Evolutionary conservation across 1,140 invertebrate genomes (phyloP), one percentile per base, ranked within the genome.

Genomic region (Achroia grisella): DNA sequence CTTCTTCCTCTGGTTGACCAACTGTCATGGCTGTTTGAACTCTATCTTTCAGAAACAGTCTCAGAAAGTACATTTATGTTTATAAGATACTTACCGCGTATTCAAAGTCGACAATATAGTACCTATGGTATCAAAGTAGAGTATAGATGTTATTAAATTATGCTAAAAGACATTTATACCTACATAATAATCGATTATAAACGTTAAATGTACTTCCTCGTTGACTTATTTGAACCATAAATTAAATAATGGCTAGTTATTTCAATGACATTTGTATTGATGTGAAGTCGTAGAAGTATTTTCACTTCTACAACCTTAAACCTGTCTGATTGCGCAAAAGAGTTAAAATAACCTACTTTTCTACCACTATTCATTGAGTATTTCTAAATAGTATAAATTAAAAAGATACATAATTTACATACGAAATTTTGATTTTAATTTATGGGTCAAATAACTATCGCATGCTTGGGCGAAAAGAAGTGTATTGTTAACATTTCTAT

Each of bases 401-500:
- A 23, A 23, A 2, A 23, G 17, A 3, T 3, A 23, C 17, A 23
- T 3, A 23, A 23, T 23, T 23, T 23, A 1, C 2, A 8, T 11
- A 34, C 10, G n/a, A 15, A 17, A 10, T 12, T 15, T 37, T 2
- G 2, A 14, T 15, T 17, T 5, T 3, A n/a, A 37, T 3, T 10
- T 67, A 49, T 78, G 76, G 76, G 79, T 77, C 69, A 72, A 78
- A 58, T 62, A 77, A 63, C 41, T 54, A 28, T 46, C 68, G 80
- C 80, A 82, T 85, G 80, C 66, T 72, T 77, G 65, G 71, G 79
- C 79, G 78, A 81, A 80, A 81, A 79, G 78, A 84, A 77, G 73
- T 81, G 74, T 84, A 64, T 70, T 74, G 61, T 52, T 60, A 53
- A 64, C 54, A 60, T 70, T 70, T 65, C 50, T 56, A 42, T 47